Percentiles rank a stretch among this genome's conserved stretches.
Conservation (phyloP, 2,113 vertebrate species). For the Grammomys dolichurus region DNA sequence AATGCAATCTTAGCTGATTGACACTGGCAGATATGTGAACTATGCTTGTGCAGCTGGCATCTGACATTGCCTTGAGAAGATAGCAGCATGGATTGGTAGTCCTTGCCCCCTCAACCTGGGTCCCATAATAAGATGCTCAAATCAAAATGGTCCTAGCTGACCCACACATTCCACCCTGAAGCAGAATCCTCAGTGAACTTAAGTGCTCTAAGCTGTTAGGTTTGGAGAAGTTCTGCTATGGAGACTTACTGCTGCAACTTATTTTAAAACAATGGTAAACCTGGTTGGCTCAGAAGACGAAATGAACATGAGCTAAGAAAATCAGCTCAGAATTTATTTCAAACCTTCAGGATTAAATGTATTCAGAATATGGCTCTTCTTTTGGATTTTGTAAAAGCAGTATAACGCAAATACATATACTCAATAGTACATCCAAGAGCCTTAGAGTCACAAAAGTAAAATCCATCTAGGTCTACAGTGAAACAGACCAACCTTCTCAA, state of each 20-base stretch:
- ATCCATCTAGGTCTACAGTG: background rate
- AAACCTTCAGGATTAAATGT: slow-evolving; percentile 33
- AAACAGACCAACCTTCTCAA: slow-evolving; percentile 34
- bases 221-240: background rate
- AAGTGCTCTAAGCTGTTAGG: background rate
- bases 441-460: slow-evolving; percentile 45
- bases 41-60: background rate
- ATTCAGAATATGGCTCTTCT: slow-evolving; percentile 36
- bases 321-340: slow-evolving; percentile 30
- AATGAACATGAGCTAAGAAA: slow-evolving; percentile 17
- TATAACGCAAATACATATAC: slow-evolving; percentile 9
- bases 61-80: background rate
- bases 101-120: background rate
- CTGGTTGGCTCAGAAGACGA: background rate
- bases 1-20: background rate
- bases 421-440: background rate
- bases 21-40: background rate
- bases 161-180: background rate
- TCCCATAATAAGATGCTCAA: slow-evolving; percentile 30
- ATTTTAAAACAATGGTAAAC: slow-evolving; percentile 59
- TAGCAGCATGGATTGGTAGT: background rate
- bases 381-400: slow-evolving; percentile 43
- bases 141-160: background rate
- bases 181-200: background rate
- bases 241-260: slow-evolving; percentile 10